Evolutionary conservation across 1,140 invertebrate genomes (phyloP), one percentile per base, ranked within the genome.

Genomic region (Rhyacophila brunnea): DNA sequence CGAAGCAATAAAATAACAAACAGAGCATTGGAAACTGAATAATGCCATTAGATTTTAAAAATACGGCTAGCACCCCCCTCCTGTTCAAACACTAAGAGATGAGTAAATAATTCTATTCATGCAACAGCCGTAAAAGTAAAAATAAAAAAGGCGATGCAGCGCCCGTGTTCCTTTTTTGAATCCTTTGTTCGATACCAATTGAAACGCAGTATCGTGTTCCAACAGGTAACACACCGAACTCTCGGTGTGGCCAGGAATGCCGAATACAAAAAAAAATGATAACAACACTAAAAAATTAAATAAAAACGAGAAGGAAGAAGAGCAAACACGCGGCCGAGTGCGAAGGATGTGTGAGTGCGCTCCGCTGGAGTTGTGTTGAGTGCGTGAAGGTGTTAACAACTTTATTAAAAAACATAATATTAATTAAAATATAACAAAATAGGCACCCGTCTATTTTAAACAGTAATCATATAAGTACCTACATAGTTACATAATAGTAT

Each of bases 161-260:
- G 50, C 50, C 10, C 15, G 28, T 55, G 28, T 55, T 46, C 43
- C 11, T 15, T 40, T 40, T 15, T 15, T 13, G 36, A 54, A 57
- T 48, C 55, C 45, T 57, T 57, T 50, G 55, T 50, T 49, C 47
- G 46, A 40, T 49, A 48, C 35, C 48, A 43, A 63, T 58, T 55
- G 55, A 58, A 58, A 58, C 49, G 62, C 47, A 53, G 60, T 44
- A 52, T 58, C 38, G 19, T 45, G 62, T 58, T 47, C 51, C 52
- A 40, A 59, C 62, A 64, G 62, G 62, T 64, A 62, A 59, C 62
- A 55, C 57, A 63, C 62, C 40, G 45, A 46, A 19, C 62, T 55
- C 51, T 47, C 47, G 53, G 62, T 64, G 62, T 64, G 62, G 62
- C 57, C 62, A 54, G 62, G 62, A 59, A 64, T 64, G 56, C 62